Base-by-base conservation (phyloP, 2,888 invertebrate genomes). In the Drosophila mercatorum region DNA sequence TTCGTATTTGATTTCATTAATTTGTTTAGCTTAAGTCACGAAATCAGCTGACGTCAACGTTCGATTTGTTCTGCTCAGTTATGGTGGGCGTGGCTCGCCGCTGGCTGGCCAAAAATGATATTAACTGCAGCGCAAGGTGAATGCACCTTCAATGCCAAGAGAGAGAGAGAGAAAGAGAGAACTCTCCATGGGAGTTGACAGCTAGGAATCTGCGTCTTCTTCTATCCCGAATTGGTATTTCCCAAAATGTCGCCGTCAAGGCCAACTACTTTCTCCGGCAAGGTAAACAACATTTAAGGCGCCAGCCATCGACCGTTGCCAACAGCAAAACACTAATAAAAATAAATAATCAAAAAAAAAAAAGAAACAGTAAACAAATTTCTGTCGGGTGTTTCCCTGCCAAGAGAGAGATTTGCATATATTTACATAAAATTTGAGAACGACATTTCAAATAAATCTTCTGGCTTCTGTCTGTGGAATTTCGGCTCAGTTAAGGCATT, bases 231-330 rank as follows among this genome's bases (percentile, higher is more conserved):
- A 14, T 36, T 22, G 56, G 64, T 12, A 68, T 65, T 67, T 61
- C 58, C 68, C 58, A 51, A 51, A 66, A 31, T 41, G 12, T 44
- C 22, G 14, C 26, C 56, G 40, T 78, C 90, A 86, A 86, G 86
- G 86, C 83, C 90, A 73, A 74, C 75, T 77, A 66, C 86, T 88
- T 86, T 86, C 86, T 72, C 80, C 66, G 34, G 41, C 86, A 86
- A 86, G 86, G 86, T 75, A 89, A 89, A 86, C 86, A 79, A 89
- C 73, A 80, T 88, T 75, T 62, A 81, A 36, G 89, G 88, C 88
- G 85, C 89, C 89, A 81, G 89, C 53, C 78, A 78, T 75, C 81
- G 81, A 84, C 65, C 85, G 66, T 72, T 73, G 55, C 67, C 65
- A 78, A 34, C 31, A 41, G 17, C 2, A 38, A 5, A 6, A 53